Evolutionary conservation across 1,140 invertebrate species (phyloP).

Genomic region (Lerema accius): DNA sequence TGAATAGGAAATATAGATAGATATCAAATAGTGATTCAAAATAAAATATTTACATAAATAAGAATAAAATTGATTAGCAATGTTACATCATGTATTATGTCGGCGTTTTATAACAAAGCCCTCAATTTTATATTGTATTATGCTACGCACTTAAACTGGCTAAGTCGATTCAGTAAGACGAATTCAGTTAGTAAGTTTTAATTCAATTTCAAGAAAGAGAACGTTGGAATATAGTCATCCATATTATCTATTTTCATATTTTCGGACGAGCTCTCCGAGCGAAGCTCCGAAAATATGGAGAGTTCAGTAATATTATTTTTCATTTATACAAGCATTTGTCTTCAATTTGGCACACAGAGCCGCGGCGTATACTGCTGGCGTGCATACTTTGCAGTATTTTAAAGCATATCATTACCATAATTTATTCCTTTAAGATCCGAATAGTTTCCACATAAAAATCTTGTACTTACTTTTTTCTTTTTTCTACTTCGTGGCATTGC

Average conservation of each 20-base stretch:
- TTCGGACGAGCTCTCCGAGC: neutral
- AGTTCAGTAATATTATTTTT: constrained; percentile 8
- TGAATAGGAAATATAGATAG: too few species aligned
- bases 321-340: constrained; percentile 24
- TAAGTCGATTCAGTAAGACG: constrained; percentile 3
- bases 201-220: constrained; percentile 13
- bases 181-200: constrained; percentile 16
- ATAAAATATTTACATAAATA: too few species aligned
- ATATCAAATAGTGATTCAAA: too few species aligned
- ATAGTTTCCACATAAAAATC: neutral
- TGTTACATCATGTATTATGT: too few species aligned
- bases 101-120: too few species aligned
- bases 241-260: constrained; percentile 18
- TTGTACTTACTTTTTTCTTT: neutral
- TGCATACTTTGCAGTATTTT: constrained; percentile 11
- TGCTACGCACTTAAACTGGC: neutral
- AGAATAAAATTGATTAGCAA: too few species aligned
- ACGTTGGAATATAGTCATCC: constrained; percentile 17
- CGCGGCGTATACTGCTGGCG: constrained; percentile 14
- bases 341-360: constrained; percentile 15
- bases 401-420: constrained; percentile 27
- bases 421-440: neutral
- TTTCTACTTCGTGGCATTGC: too few species aligned
- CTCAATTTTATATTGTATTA: too few species aligned
- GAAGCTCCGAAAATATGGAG: neutral